phyloP scores from a whole-genome alignment of 2,113 vertebrate species.

The Gasterosteus nipponicus region DNA sequence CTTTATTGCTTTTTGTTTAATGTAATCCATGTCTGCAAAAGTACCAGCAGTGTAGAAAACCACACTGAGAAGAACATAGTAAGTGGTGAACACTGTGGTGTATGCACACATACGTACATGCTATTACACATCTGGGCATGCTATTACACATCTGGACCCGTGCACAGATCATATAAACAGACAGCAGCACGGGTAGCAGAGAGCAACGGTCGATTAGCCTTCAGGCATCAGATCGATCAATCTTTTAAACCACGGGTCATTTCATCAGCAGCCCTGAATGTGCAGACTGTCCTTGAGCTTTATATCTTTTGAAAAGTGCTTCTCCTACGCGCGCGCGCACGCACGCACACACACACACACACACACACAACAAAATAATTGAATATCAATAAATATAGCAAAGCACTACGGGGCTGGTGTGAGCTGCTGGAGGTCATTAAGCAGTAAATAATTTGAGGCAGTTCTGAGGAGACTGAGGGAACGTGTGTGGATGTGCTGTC shows the following conservation, averaged over 20 bases:
- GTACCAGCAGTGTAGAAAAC: slow-evolving; percentile 10
- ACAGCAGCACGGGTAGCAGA: slow-evolving; percentile 20
- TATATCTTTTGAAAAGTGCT: slow-evolving; percentile 49
- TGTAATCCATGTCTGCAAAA: background rate
- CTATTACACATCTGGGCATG: background rate
- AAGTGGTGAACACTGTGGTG: background rate
- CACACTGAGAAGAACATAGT: no score
- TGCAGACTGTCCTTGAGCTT: slow-evolving; percentile 59
- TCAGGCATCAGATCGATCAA: slow-evolving; percentile 57
- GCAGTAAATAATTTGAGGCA: slow-evolving; percentile 73
- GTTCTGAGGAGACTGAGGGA: slow-evolving; percentile 56
- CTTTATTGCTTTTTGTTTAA: slow-evolving; percentile 8
- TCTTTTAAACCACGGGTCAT: slow-evolving; percentile 50
- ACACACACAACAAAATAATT: slow-evolving; percentile 57
- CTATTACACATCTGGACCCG: background rate
- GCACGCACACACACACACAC: slow-evolving; percentile 5
- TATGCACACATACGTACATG: background rate
- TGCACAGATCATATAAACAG: slow-evolving; percentile 20
- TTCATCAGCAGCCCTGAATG: slow-evolving; percentile 41
- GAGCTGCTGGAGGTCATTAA: slow-evolving; percentile 70
- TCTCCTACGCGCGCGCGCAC: slow-evolving; percentile 18
- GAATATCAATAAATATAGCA: slow-evolving; percentile 75
- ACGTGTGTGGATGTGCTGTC: slow-evolving; percentile 52
- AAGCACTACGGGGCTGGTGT: slow-evolving; percentile 58
- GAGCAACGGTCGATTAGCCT: slow-evolving; percentile 60